Percentiles rank a stretch among this genome's conserved stretches.
These are phyloP conservation scores for Lemur catta DNA, from an alignment of 2,797 vertebrate species.

Conservation along the genomic window DNA sequence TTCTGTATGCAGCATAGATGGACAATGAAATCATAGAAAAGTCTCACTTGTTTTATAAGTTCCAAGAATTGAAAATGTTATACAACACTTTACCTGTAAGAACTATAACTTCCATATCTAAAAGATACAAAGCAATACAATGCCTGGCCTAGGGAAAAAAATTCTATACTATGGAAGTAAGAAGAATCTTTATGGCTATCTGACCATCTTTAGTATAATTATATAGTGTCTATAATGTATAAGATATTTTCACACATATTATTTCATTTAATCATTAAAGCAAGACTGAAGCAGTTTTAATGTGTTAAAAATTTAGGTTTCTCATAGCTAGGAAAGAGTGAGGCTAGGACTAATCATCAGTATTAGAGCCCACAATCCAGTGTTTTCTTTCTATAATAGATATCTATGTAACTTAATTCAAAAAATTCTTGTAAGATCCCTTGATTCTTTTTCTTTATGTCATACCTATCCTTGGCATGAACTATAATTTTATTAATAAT, in stretches of 20 bases:
- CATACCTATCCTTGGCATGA: neutral
- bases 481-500: neutral
- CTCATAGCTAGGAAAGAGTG: neutral
- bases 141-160: neutral
- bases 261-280: neutral
- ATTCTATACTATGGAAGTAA: neutral
- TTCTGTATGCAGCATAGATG: neutral
- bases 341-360: neutral
- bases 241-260: neutral
- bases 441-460: neutral
- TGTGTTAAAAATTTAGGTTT: neutral
- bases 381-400: neutral
- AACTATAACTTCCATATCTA: accelerated
- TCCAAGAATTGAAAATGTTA: neutral
- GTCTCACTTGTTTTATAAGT: neutral
- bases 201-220: neutral
- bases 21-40: neutral
- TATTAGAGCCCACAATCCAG: neutral
- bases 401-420: neutral
- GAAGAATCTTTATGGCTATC: neutral
- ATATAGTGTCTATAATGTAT: neutral
- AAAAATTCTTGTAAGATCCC: neutral
- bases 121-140: neutral
- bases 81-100: neutral
- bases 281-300: neutral